These are phyloP conservation scores for Arrhamphus sclerolepis DNA, from an alignment of 2,797 vertebrate genomes.

Conservation along the genomic window DNA sequence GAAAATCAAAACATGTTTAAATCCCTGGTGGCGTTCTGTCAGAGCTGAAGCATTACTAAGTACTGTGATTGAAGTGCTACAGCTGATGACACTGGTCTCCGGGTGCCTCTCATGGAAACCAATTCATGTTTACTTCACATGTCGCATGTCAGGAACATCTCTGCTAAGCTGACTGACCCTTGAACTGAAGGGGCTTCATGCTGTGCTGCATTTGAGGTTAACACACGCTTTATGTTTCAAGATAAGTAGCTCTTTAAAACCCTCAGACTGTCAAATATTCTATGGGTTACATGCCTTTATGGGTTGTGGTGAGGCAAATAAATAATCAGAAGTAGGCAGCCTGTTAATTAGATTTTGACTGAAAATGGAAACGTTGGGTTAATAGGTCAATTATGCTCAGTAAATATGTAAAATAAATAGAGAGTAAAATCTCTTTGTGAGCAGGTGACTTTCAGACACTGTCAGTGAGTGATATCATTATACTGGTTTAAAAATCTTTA, in stretches of 20 bases:
- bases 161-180: conserved; percentile 3
- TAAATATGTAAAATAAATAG: too few species aligned
- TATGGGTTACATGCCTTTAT: too few species aligned
- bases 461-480: too few species aligned
- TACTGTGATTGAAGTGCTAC: conserved; percentile 8
- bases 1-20: conserved; percentile 18
- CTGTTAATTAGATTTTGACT: too few species aligned
- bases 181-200: not conserved
- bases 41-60: conserved; percentile 6
- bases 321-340: too few species aligned
- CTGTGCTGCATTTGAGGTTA: conserved; percentile 7
- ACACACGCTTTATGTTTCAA: not conserved
- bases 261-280: not conserved
- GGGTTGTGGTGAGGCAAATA: too few species aligned
- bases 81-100: not conserved
- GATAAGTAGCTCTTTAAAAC: conserved; percentile 3
- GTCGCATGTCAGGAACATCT: conserved; percentile 1
- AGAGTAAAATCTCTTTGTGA: too few species aligned
- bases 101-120: not conserved
- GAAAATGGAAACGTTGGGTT: too few species aligned
- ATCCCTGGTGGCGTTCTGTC: not conserved
- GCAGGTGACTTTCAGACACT: too few species aligned
- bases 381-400: too few species aligned
- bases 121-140: conserved; percentile 10
- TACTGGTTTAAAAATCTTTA: too few species aligned